Percentiles rank a stretch among this genome's conserved stretches.
Evolutionary conservation across 1,140 invertebrate genomes (phyloP).

Genomic region (Calephelis nemesis): DNA sequence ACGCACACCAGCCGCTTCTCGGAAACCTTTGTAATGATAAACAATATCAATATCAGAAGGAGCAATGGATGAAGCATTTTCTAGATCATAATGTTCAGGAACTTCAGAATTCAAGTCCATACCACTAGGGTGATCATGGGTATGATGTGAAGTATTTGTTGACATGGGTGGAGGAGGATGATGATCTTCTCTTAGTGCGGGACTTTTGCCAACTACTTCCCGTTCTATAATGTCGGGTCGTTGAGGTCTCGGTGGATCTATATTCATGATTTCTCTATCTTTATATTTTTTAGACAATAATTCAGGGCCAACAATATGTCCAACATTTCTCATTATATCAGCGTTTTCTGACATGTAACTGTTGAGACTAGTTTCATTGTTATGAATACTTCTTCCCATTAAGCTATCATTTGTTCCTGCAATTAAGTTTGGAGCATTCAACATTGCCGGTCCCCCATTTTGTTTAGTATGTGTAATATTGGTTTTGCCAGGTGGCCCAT

Average conservation of each 20-base stretch:
- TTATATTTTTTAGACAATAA: constrained; percentile 92
- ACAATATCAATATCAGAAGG: constrained; percentile 98
- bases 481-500: constrained; percentile 78
- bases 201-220: constrained; percentile 90
- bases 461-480: constrained; percentile 83
- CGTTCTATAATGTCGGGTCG: constrained; percentile 95
- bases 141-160: constrained; percentile 82
- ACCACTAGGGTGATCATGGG: constrained; percentile 83
- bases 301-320: constrained; percentile 88
- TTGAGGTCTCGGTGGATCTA: constrained; percentile 85
- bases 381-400: constrained; percentile 79
- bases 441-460: constrained; percentile 80
- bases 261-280: constrained; percentile 87
- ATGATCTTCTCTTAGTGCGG: constrained; percentile 87
- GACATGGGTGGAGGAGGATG: constrained; percentile 85
- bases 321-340: constrained; percentile 84
- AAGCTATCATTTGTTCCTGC: constrained; percentile 80
- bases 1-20: constrained; percentile 88
- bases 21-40: constrained; percentile 96
- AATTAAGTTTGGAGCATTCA: constrained; percentile 79
- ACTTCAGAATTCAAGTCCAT: constrained; percentile 88
- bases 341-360: constrained; percentile 84
- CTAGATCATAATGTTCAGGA: constrained; percentile 97
- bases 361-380: constrained; percentile 79
- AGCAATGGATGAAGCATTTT: constrained; percentile 98